Evolutionary conservation across 2,888 invertebrate species (phyloP).

Genomic region (Timandra comae): DNA sequence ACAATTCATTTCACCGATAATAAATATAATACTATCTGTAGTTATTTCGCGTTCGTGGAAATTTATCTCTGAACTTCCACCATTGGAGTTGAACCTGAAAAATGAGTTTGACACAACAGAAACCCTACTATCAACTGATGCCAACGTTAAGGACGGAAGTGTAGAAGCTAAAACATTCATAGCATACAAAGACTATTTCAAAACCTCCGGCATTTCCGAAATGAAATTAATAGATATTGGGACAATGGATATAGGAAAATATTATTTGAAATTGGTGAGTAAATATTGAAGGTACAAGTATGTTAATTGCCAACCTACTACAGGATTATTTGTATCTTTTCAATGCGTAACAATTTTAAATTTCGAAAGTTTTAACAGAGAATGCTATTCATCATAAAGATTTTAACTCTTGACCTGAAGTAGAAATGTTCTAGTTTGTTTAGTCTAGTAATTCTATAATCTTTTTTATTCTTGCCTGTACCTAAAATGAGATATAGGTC

Average conservation of each 20-base stretch:
- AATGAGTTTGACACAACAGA: conserved; percentile 64
- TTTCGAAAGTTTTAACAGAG: too few relatives aligned
- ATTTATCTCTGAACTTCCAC: conserved; percentile 75
- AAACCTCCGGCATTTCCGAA: conserved; percentile 34
- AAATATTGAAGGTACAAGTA: too few relatives aligned
- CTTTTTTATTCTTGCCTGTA: too few relatives aligned
- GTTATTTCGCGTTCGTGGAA: conserved; percentile 64
- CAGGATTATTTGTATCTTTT: too few relatives aligned
- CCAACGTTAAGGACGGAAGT: conserved; percentile 37
- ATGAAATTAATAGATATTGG: conserved; percentile 53
- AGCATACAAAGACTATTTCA: conserved; percentile 55
- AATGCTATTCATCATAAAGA: too few relatives aligned
- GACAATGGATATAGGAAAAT: conserved; percentile 45
- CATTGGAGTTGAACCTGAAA: conserved; percentile 72
- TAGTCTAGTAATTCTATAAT: too few relatives aligned
- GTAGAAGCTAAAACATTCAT: conserved; percentile 42
- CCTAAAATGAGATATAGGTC: too few relatives aligned
- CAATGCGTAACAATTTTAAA: too few relatives aligned
- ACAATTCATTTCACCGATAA: conserved; percentile 62
- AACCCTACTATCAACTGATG: conserved; percentile 45
- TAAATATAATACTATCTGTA: conserved; percentile 63
- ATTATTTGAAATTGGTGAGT: conserved; percentile 66
- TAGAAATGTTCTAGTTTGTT: too few relatives aligned
- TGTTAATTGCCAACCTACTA: too few relatives aligned
- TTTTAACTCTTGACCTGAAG: too few relatives aligned